phyloP scores from a whole-genome alignment of 2,888 invertebrate genomes.

The Trimorus sp. region DNA sequence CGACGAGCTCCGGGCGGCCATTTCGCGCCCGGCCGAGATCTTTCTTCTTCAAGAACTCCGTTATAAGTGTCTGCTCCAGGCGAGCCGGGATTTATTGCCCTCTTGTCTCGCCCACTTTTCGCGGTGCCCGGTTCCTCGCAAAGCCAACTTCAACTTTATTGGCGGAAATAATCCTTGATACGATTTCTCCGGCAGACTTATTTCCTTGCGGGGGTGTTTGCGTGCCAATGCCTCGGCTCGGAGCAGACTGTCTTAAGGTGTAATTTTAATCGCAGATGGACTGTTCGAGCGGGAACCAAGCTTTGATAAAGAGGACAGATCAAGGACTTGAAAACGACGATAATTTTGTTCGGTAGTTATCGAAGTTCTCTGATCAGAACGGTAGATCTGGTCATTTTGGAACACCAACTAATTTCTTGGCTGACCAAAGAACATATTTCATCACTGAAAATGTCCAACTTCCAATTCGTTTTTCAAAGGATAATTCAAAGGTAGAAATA shows the following conservation, averaged over 20 bases:
- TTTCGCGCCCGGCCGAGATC: slow-evolving; percentile 67
- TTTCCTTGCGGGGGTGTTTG: slow-evolving; percentile 58
- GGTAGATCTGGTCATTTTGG: too few relatives aligned
- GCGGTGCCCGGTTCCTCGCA: slow-evolving; percentile 67
- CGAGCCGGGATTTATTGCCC: slow-evolving; percentile 79
- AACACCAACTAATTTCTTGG: too few relatives aligned
- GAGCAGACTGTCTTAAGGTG: slow-evolving; percentile 1
- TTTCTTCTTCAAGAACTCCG: slow-evolving; percentile 70
- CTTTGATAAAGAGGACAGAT: too few relatives aligned
- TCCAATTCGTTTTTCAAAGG: too few relatives aligned
- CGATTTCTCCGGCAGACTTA: slow-evolving; percentile 75
- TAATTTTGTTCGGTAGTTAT: too few relatives aligned
- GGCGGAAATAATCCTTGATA: slow-evolving; percentile 80
- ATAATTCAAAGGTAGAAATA: too few relatives aligned
- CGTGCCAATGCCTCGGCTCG: slow-evolving; percentile 50
- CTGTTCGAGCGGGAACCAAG: neutral
- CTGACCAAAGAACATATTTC: too few relatives aligned
- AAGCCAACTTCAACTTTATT: slow-evolving; percentile 78
- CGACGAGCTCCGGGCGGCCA: slow-evolving; percentile 72
- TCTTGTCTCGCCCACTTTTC: slow-evolving; percentile 70
- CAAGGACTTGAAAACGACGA: too few relatives aligned
- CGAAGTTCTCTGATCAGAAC: too few relatives aligned
- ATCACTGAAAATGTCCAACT: too few relatives aligned
- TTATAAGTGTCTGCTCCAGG: slow-evolving; percentile 79
- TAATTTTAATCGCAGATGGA: slow-evolving; percentile 10